Conservation (phyloP, 2,113 vertebrate genomes). For the Toxotes chatareus region DNA sequence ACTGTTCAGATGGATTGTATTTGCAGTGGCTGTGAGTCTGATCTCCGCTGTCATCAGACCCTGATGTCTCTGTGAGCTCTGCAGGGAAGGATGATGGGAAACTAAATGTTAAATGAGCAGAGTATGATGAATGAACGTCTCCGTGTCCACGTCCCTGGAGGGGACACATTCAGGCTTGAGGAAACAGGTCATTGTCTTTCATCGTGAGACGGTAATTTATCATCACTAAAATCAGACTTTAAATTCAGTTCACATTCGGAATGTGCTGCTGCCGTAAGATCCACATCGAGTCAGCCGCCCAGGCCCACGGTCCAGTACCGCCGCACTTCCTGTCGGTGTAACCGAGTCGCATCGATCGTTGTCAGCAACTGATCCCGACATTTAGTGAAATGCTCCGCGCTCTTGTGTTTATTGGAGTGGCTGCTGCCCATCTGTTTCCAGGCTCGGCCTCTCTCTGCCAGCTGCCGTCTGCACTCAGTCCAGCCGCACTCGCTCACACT, state of each 20-base stretch:
- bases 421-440: slow-evolving; percentile 60
- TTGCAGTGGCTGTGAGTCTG: no score
- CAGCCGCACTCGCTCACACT: neutral
- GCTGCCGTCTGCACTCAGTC: slow-evolving; percentile 56
- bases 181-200: neutral
- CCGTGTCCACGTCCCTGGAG: no score
- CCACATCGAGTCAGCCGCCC: no score
- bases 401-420: slow-evolving; percentile 15
- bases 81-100: no score
- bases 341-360: neutral
- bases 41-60: no score
- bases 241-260: neutral
- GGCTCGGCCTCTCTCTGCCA: slow-evolving; percentile 38
- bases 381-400: neutral
- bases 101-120: no score
- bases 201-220: neutral
- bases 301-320: no score
- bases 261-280: neutral
- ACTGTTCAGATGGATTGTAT: no score
- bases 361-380: neutral
- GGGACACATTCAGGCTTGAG: no score
- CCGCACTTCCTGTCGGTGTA: neutral
- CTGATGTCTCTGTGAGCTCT: no score
- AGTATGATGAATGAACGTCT: neutral
- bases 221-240: neutral